Base-by-base conservation (phyloP, 2,888 invertebrate genomes). In the Yponomeuta plumbellus region DNA sequence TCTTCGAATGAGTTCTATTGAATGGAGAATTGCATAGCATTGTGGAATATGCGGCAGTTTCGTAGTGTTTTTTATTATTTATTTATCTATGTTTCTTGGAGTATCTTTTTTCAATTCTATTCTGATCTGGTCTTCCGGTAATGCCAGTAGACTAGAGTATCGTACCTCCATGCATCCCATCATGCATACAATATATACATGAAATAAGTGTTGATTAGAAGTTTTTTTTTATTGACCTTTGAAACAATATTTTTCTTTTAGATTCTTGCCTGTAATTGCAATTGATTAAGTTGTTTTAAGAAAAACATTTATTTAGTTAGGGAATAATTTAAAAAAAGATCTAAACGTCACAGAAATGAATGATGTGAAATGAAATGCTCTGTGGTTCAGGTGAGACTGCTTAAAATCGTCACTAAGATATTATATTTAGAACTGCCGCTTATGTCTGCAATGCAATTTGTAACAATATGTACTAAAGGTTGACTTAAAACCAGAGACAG, bases 1-100 rank as follows among this genome's bases (percentile, higher is more conserved):
- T 82, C 80, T 86, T 83, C 75, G 77, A 80, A 82, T 86, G 71
- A 77, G 81, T 84, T 87, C 74, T 75, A 17, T 79, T 80, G 78
- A 67, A 67, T 70, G 85, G 84, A 85, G 83, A 84, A 81, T 88
- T 84, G 86, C 82, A 85, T 85, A 84, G 88, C 87, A 85, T 88
- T 88, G 89, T 88, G 91, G 86, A 85, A 84, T 89, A 89, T 89
- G 86, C 89, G 89, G 88, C 88, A 87, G 89, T 85, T 81, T 78
- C 84, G 70, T 69, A 69, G 71, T 73, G 79, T 78, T n/a, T n/a
- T n/a, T n/a, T 74, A 75, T 73, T 75, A 75, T 80, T 74, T 79
- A 76, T 72, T 81, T 80, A 80, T 79, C 80, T 66, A 10, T 40
- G 39, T 63, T 22, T 62, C 61, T n/a, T 65, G 23, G 21, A 22